Conservation (phyloP, 2,113 vertebrate species). For the Tragulus kanchil region DNA sequence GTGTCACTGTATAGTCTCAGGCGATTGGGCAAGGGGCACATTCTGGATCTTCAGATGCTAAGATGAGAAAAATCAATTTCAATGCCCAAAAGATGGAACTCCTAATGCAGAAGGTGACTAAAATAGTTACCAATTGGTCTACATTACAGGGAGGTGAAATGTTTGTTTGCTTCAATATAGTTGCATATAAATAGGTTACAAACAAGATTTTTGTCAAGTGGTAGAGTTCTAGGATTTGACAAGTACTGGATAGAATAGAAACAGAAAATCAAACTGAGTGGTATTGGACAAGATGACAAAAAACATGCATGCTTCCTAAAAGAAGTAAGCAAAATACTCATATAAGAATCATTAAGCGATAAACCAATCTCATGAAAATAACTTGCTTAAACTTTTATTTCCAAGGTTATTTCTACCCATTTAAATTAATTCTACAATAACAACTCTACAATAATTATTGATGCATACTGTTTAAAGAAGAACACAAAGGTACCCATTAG, state of each 20-base stretch:
- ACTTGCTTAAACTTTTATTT: neutral
- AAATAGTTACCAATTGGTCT: conserved; percentile 67
- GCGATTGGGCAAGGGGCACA: conserved; percentile 85
- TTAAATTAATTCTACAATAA: neutral
- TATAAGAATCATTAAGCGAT: neutral
- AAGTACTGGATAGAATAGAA: conserved; percentile 16
- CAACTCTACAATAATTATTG: neutral
- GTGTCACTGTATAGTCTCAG: conserved; percentile 84
- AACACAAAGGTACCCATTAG: neutral
- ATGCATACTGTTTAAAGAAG: neutral
- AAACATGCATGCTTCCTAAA: neutral
- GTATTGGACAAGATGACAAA: neutral
- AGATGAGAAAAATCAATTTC: conserved; percentile 89
- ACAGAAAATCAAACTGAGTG: conserved; percentile 22
- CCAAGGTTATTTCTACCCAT: neutral
- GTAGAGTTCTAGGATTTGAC: conserved; percentile 5
- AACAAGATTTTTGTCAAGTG: conserved; percentile 45
- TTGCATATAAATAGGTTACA: conserved; percentile 32
- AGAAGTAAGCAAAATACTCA: neutral
- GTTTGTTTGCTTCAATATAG: conserved; percentile 41
- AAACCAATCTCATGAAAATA: neutral
- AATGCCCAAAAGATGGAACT: conserved; percentile 86
- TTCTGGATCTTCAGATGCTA: conserved; percentile 85
- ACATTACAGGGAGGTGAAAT: conserved; percentile 52
- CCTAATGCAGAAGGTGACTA: conserved; percentile 82